These are phyloP conservation scores for Percopsis transmontana DNA, from an alignment of 2,113 vertebrate genomes.

Conservation along the genomic window DNA sequence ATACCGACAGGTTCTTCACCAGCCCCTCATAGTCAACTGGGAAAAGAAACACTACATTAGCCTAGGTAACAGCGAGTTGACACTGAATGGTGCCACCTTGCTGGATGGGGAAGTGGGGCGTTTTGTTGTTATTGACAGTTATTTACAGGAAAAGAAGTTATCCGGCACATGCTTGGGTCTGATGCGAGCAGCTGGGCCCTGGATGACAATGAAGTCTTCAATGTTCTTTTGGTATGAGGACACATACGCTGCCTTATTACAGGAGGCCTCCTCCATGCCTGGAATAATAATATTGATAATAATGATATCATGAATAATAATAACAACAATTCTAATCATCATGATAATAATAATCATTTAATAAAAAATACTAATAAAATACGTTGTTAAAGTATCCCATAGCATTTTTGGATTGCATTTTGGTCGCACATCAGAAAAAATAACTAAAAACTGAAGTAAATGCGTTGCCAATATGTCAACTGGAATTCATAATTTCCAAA, in stretches of 20 bases:
- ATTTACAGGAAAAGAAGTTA: conserved; percentile 87
- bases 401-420: no score
- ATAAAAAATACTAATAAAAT: not conserved
- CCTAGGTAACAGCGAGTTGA: conserved; percentile 1
- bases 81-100: not conserved
- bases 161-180: conserved; percentile 78
- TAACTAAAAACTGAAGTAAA: no score
- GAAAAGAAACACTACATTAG: conserved; percentile 21
- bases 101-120: not conserved
- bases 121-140: conserved; percentile 9
- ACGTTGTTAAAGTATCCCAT: no score
- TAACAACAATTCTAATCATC: not conserved
- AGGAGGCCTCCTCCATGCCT: conserved; percentile 93
- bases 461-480: no score
- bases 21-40: conserved; percentile 92
- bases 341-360: not conserved
- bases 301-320: not conserved
- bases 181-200: conserved; percentile 87
- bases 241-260: conserved; percentile 79
- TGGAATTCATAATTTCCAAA: not conserved
- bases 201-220: conserved; percentile 81
- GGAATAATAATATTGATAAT: conserved; percentile 27
- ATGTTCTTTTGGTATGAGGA: conserved; percentile 75
- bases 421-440: no score
- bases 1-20: conserved; percentile 92